phyloP scores from a whole-genome alignment of 2,888 invertebrate genomes.

The Rhopalosiphum nymphaeae region DNA sequence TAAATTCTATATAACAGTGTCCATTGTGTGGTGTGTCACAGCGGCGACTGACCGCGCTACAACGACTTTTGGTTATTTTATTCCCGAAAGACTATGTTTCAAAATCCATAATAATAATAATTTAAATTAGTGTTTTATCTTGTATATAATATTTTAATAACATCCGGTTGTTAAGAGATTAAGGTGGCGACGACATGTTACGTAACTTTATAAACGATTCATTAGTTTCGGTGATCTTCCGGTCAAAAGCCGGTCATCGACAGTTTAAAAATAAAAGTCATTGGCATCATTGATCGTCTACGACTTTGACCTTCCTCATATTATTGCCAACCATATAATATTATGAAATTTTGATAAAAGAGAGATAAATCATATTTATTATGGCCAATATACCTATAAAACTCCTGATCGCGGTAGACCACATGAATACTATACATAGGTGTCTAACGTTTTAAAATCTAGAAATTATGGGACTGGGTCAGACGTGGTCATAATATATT shows the following conservation, averaged over 20 bases:
- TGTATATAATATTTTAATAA: not conserved
- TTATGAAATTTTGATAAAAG: not conserved
- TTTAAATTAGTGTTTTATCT: not conserved
- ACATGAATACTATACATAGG: not conserved
- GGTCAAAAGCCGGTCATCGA: not conserved
- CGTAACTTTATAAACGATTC: not conserved
- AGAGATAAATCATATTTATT: not conserved
- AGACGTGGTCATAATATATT: not conserved
- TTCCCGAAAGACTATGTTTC: not conserved
- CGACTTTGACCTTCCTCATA: not conserved
- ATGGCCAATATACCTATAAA: not conserved
- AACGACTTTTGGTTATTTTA: not conserved
- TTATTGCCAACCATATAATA: not conserved
- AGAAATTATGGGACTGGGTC: not conserved
- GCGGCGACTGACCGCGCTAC: not conserved
- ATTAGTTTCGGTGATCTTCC: not conserved
- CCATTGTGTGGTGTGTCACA: conserved; percentile 3
- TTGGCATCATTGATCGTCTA: not conserved
- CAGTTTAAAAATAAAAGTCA: not conserved
- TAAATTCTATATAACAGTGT: not conserved
- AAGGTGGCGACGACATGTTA: not conserved
- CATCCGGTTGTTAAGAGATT: not conserved
- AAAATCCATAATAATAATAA: not conserved
- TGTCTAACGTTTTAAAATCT: not conserved
- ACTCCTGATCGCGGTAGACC: not conserved